Evolutionary conservation across 2,888 invertebrate genomes (phyloP), one percentile per base, ranked within the genome.

Genomic region (Cheilosia vulpina): DNA sequence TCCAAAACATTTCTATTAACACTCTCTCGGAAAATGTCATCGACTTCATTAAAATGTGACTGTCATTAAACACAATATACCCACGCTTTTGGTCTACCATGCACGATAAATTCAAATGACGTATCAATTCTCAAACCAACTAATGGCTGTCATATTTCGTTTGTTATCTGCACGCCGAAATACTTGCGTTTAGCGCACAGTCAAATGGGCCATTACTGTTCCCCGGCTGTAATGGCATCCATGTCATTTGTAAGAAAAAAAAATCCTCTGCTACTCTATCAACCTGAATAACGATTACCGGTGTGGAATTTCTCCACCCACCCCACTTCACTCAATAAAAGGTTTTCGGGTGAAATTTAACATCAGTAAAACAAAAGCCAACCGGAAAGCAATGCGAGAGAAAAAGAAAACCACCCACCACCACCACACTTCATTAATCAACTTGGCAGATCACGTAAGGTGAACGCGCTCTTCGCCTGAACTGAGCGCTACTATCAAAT

Each of bases 281-380:
- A 84, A 79, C 79, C 71, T 84, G 58, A 84, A 84, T 79, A 76
- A 58, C 60, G 69, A 75, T 66, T 69, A 58, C 66, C 60, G n/a
- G 65, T 71, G 19, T n/a, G 34, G 50, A 52, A 68, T 83, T 79
- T 79, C 79, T 79, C 79, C 79, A 55, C 79, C 79, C 71, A 79
- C 69, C 52, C 11, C 50, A 19, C 19, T 38, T 9, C 13, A 66
- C 50, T 21, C 21, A 47, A 9, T 7, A 9, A 17, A 17, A 15
- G 52, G 11, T 58, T 63, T 21, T 21, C 47, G 38, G 69, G 84
- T 79, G 84, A 84, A 84, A 84, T 75, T 75, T 69, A 38, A 73
- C 57, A 62, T 63, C 11, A 57, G 13, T 52, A 31, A 53, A 45
- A 69, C 19, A n/a, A 38, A 63, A 15, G 31, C 27, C 6, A 60